Percentiles rank a stretch among this genome's conserved stretches.
phyloP scores from a whole-genome alignment of 2,888 invertebrate genomes.

The Drosophila gaucha region DNA sequence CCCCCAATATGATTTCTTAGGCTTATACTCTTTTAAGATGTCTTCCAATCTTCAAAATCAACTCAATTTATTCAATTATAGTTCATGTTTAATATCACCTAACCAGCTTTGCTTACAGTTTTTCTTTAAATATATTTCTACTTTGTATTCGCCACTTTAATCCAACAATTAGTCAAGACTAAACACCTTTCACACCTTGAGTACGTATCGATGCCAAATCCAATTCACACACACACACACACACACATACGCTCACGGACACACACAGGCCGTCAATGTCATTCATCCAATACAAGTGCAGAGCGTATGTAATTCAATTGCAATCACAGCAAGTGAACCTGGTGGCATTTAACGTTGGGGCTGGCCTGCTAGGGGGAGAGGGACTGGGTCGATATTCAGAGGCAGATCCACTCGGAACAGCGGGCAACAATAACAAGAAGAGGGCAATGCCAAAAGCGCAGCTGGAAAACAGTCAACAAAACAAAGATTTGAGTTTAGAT shows the following conservation, averaged over 20 bases:
- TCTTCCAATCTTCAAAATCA: background rate
- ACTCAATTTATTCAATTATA: background rate
- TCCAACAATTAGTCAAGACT: conserved; percentile 82
- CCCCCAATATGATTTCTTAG: too few relatives aligned
- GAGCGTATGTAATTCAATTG: conserved; percentile 64
- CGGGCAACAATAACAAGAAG: conserved; percentile 56
- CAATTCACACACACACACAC: conserved; percentile 27
- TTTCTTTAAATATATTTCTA: conserved; percentile 29
- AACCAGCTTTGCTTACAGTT: background rate
- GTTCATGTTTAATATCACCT: background rate
- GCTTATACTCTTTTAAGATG: background rate
- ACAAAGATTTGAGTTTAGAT: conserved; percentile 77
- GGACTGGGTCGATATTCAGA: conserved; percentile 36
- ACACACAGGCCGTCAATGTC: conserved; percentile 54
- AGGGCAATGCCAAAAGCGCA: conserved; percentile 69
- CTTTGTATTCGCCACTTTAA: conserved; percentile 71
- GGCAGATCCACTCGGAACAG: conserved; percentile 46
- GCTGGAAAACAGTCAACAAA: conserved; percentile 70
- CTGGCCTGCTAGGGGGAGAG: conserved; percentile 13
- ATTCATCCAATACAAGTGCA: conserved; percentile 57
- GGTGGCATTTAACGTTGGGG: conserved; percentile 67
- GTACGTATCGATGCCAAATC: conserved; percentile 44
- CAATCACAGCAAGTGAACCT: conserved; percentile 77
- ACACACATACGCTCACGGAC: conserved; percentile 1
- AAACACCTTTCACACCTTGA: conserved; percentile 80